Percentiles rank a stretch among this genome's conserved stretches.
phyloP scores from a whole-genome alignment of 2,888 invertebrate species.

The Caenorhabditis zanzibari region DNA sequence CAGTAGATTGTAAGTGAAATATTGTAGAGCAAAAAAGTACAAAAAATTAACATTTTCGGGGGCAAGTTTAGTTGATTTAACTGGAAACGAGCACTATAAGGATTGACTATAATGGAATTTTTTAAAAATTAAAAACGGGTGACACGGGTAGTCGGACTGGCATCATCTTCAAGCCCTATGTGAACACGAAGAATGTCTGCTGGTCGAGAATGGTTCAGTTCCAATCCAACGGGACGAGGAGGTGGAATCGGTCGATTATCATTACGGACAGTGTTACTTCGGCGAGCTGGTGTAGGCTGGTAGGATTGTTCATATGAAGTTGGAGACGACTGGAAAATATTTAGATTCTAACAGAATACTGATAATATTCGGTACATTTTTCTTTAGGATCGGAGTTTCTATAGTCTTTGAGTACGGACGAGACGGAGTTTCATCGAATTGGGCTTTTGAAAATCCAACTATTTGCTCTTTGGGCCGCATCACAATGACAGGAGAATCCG shows the following conservation, averaged over 20 bases:
- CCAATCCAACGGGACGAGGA: constrained; percentile 44
- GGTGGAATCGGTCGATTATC: constrained; percentile 55
- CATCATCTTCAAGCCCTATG: constrained; percentile 23
- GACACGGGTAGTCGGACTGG: constrained; percentile 24
- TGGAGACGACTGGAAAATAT: constrained; percentile 10
- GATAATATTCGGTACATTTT: constrained; percentile 1
- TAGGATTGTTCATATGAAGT: not conserved
- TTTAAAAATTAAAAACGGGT: constrained; percentile 21
- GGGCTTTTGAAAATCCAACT: constrained; percentile 48
- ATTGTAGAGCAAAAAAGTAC: constrained; percentile 11
- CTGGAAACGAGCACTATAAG: constrained; percentile 1
- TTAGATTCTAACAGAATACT: not conserved
- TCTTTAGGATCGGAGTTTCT: constrained; percentile 47
- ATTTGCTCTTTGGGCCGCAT: constrained; percentile 53
- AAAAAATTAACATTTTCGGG: not conserved
- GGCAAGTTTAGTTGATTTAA: constrained; percentile 26
- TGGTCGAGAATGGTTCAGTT: not conserved
- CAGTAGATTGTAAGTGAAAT: constrained; percentile 42
- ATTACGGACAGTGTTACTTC: constrained; percentile 33
- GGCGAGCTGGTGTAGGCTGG: constrained; percentile 38
- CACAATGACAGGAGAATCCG: constrained; percentile 26
- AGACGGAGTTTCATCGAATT: constrained; percentile 25
- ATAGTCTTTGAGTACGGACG: constrained; percentile 6
- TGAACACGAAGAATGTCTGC: constrained; percentile 22
- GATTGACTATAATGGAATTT: not conserved